Base-by-base conservation (phyloP, 2,797 vertebrate species). In the Periophthalmus magnuspinnatus region DNA sequence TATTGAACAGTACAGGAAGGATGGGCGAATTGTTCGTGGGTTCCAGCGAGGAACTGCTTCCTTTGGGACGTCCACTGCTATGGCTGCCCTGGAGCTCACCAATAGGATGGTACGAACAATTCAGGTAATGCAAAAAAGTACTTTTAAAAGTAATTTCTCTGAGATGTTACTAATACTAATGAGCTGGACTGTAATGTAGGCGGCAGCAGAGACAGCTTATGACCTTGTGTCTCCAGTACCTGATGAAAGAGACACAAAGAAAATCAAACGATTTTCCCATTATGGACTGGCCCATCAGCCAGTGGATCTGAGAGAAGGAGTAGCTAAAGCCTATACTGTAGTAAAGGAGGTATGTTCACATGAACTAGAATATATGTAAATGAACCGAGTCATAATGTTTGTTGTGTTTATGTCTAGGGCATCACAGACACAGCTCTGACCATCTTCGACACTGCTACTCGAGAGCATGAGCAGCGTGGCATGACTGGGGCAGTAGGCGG, bases 161-260 rank as follows among this genome's bases (percentile, higher is more conserved):
- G 4, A 56, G 13, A 16, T 10, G 2, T 48, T 5, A 22, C 36
- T 47, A 4, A 38, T 5, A 22, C 36, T 47, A 4, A 38, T 54
- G 9, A 62, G 22, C 10, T 57, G 21, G 6, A 10, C 17, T n/a
- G 28, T 74, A 56, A 58, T 56, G 83, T 61, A 99, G 98, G 97
- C 97, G 5, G 97, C 97, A 19, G 98, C 97, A 74, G 97, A 99
- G 92, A 99, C 97, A 0, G 96, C 98, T 0, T 99, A 99, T 77
- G 97, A 99, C 86, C 98, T 99, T 97, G 96, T 99, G 11, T 99
- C 98, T 76, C 97, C 97, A 0, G 97, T 96, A 8, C 93, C 95
- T 0, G 95, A 95, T 76, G 95, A 96, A 67, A 89, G 92, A 45
- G 95, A 97, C 75, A 89, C 93, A 32, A 97, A 94, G 81, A 97